These are phyloP conservation scores for Hoplias malabaricus DNA, from an alignment of 2,113 vertebrate species.

Conservation along the genomic window DNA sequence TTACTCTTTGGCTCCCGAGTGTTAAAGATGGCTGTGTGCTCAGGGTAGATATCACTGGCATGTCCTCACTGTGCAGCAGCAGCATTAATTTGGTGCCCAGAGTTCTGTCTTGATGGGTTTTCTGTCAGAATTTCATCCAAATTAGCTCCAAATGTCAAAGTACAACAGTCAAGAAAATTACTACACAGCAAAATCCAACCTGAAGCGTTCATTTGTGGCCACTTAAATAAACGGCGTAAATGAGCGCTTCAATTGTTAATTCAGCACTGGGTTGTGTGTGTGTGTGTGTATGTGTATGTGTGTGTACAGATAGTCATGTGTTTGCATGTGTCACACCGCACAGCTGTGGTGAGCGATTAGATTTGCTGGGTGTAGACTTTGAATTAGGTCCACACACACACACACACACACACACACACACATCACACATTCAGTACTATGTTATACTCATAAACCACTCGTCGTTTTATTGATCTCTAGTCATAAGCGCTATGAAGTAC, in stretches of 20 bases:
- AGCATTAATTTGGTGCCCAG: neutral
- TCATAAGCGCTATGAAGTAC: no score
- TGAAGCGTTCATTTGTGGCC: neutral
- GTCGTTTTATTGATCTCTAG: no score
- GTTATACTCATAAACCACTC: no score
- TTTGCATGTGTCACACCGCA: conserved; percentile 54
- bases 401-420: conserved; percentile 49
- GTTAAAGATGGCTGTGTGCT: neutral
- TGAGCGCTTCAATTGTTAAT: neutral
- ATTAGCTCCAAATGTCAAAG: conserved; percentile 30
- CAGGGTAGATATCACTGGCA: conserved; percentile 3
- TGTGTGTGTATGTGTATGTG: conserved; percentile 32
- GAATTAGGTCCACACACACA: conserved; percentile 39
- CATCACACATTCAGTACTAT: conserved; percentile 12
- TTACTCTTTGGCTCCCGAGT: neutral
- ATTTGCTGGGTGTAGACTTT: conserved; percentile 64
- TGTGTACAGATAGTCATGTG: conserved; percentile 52
- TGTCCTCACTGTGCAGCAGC: neutral
- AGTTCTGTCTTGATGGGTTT: conserved; percentile 13
- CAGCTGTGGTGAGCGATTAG: conserved; percentile 65
- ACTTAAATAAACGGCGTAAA: no score
- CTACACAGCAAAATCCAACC: neutral
- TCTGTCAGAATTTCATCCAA: conserved; percentile 13
- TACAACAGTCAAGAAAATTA: neutral
- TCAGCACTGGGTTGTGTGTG: conserved; percentile 9